These are phyloP conservation scores for Tubulanus polymorphus DNA, from an alignment of 2,888 invertebrate species.

Conservation along the genomic window DNA sequence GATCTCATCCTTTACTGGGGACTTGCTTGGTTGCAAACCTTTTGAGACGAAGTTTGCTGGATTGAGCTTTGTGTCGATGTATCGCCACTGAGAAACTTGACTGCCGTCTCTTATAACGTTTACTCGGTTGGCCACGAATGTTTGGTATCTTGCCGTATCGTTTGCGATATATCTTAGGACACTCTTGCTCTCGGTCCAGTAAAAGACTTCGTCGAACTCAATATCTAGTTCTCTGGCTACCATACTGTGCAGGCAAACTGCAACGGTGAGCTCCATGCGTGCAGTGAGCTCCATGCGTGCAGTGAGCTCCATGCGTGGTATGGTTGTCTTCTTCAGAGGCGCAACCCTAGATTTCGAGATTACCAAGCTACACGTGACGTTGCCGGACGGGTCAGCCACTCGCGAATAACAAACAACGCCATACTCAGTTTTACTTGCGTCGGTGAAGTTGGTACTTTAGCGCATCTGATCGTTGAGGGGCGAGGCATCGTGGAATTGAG, in stretches of 20 bases:
- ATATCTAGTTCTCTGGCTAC: background rate
- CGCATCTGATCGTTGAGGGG: constrained; percentile 9
- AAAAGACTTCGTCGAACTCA: background rate
- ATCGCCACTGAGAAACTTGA: background rate
- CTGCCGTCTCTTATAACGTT: background rate
- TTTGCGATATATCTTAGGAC: background rate
- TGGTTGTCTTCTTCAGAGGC: background rate
- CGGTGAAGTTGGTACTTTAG: constrained; percentile 13
- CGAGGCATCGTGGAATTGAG: constrained; percentile 11
- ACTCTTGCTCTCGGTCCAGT: background rate
- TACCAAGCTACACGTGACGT: background rate
- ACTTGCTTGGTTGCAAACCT: background rate
- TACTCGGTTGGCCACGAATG: background rate
- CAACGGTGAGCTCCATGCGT: background rate
- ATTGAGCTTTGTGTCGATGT: background rate
- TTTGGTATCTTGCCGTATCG: background rate
- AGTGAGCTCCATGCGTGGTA: constrained; percentile 3
- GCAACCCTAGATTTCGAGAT: constrained; percentile 2
- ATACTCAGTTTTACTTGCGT: constrained; percentile 14
- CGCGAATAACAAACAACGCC: constrained; percentile 14
- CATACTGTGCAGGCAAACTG: background rate
- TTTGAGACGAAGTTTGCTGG: background rate
- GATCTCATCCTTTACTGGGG: background rate
- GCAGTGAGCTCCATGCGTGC: background rate
- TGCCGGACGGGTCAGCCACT: background rate